Evolutionary conservation across 1,140 invertebrate species (phyloP).

Genomic region (Caenorhabditis inopinata): DNA sequence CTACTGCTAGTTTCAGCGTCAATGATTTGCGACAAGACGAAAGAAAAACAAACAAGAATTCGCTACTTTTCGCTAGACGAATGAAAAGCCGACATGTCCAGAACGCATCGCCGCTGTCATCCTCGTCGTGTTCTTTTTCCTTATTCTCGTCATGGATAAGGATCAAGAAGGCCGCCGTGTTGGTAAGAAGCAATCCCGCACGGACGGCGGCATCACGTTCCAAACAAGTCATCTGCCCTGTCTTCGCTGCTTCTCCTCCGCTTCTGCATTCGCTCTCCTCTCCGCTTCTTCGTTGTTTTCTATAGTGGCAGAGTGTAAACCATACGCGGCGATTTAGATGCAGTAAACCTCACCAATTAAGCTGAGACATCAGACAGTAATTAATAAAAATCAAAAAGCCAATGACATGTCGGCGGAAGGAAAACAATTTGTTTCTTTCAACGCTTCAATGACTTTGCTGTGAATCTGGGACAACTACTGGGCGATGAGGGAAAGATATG

Average conservation of each 20-base stretch:
- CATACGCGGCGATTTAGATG: not conserved
- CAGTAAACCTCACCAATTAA: not conserved
- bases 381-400: not conserved
- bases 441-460: constrained; percentile 5
- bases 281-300: not conserved
- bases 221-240: constrained; percentile 17
- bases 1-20: too few species aligned
- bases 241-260: not conserved
- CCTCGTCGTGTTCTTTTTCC: not conserved
- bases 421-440: not conserved
- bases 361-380: not conserved
- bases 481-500: not conserved
- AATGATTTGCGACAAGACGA: too few species aligned
- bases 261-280: not conserved
- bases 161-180: constrained; percentile 12
- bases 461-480: constrained; percentile 1
- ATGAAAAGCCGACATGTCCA: too few species aligned
- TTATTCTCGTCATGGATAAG: constrained; percentile 4
- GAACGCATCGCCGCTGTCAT: not conserved
- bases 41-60: not conserved
- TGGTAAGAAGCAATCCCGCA: not conserved
- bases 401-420: not conserved
- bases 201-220: not conserved
- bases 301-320: not conserved
- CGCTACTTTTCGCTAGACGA: not conserved